A percentile compares a stretch with the other conserved stretches of the same genome.
Conservation (phyloP, 2,797 vertebrate genomes). For the Tenualosa ilisha region DNA sequence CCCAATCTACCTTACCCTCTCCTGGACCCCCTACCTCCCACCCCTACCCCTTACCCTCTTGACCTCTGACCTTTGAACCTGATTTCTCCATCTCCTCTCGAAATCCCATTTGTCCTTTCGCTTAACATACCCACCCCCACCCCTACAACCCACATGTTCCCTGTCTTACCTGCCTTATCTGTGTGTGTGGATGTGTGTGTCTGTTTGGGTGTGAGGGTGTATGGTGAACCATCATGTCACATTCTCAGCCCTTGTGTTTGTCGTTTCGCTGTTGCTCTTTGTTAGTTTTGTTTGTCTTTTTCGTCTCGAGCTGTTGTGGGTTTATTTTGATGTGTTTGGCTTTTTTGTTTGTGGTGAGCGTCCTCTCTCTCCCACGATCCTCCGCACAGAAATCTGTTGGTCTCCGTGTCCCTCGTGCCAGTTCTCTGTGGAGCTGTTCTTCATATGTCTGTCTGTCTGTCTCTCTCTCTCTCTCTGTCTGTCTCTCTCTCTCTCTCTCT, state of each 20-base stretch:
- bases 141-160: conserved; percentile 22
- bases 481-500: not conserved
- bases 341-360: not conserved
- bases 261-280: not conserved
- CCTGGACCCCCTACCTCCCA: not conserved
- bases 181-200: not conserved
- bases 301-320: too few species aligned
- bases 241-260: not conserved
- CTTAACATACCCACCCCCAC: conserved; percentile 42
- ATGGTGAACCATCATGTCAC: not conserved
- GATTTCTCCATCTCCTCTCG: conserved; percentile 18
- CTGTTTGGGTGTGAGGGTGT: not conserved
- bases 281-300: not conserved
- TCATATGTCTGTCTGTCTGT: not conserved
- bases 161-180: not conserved
- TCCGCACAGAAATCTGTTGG: not conserved
- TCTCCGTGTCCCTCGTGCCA: not conserved
- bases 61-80: not conserved
- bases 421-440: not conserved
- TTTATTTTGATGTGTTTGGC: not conserved
- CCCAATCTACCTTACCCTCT: too few species aligned
- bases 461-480: not conserved
- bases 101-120: conserved; percentile 38
- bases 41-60: not conserved
- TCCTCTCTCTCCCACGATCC: not conserved